Evolutionary conservation across 2,888 invertebrate species (phyloP), one percentile per base, ranked within the genome.

Genomic region (Sesia apiformis): DNA sequence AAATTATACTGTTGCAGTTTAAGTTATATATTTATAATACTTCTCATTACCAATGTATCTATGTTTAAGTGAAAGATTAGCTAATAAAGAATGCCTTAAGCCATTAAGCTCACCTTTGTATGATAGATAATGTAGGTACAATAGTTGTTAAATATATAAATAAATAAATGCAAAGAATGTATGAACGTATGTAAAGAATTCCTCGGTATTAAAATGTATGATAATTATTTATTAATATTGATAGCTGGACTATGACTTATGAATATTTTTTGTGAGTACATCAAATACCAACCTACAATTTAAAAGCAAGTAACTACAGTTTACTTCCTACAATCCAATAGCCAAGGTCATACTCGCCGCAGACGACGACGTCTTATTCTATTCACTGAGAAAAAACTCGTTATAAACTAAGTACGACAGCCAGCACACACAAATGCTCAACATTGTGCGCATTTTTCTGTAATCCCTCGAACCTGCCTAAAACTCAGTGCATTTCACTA

Each of bases 241-340:
- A 61, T 67, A 60, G 63, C 67, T 70, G 66, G 56, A 67, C 69
- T 78, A 74, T 73, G 68, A 73, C 81, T 78, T 83, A 83, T 74
- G 81, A 78, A 79, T 73, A 72, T 75, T 87, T 87, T 88, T 86
- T 87, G 82, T 81, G 75, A 80, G 82, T 86, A 86, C 86, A 84
- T 87, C 88, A 83, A 86, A 85, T 81, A 85, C 81, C 83, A 85
- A 87, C 82, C 82, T 80, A 87, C 86, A 87, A 88, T 89, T 88
- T 87, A 82, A 84, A 85, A 82, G 82, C 80, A 85, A 84, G 84
- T 87, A 84, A 81, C 78, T 81, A 86, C 84, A 83, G 77, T 81
- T 86, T 84, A 88, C 89, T 89, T 89, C 89, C 89, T 89, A 89
- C 89, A 89, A 89, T 89, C 81, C 84, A 87, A 85, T 82, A 85